Conservation (phyloP, 2,888 invertebrate species). For the Branchipolynoe longqiensis region DNA sequence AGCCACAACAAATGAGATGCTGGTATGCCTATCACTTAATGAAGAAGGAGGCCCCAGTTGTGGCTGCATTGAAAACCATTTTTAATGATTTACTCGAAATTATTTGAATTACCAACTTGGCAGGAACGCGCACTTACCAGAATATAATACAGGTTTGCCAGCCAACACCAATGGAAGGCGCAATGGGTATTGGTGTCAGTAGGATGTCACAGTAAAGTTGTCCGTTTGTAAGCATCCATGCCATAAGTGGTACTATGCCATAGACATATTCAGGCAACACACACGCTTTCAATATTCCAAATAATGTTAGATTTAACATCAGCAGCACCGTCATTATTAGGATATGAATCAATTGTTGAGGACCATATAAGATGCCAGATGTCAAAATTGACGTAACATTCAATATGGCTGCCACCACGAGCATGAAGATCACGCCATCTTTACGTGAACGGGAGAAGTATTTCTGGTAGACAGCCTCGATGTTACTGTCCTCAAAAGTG, state of each 20-base stretch:
- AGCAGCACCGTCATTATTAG: background rate
- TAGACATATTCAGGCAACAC: background rate
- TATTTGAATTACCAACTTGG: no score
- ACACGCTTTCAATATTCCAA: background rate
- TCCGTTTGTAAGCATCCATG: background rate
- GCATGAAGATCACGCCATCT: background rate
- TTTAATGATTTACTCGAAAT: no score
- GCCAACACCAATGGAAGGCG: conserved; percentile 22
- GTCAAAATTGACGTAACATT: background rate
- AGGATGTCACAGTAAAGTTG: conserved; percentile 52
- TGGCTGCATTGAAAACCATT: no score
- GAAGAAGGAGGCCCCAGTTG: no score
- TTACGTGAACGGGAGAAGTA: conserved; percentile 31
- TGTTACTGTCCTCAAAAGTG: background rate
- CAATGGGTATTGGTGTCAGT: background rate
- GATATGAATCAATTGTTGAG: background rate
- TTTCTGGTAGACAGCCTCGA: conserved; percentile 12
- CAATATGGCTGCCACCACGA: conserved; percentile 10
- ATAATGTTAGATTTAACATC: background rate
- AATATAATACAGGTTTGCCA: conserved; percentile 38
- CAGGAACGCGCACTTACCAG: background rate
- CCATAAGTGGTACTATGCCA: background rate
- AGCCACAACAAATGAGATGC: no score
- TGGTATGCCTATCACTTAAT: no score
- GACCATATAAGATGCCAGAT: background rate